A percentile compares a stretch with the other conserved stretches of the same genome.
phyloP scores from a whole-genome alignment of 2,888 invertebrate species.

The Elmis aenea region DNA sequence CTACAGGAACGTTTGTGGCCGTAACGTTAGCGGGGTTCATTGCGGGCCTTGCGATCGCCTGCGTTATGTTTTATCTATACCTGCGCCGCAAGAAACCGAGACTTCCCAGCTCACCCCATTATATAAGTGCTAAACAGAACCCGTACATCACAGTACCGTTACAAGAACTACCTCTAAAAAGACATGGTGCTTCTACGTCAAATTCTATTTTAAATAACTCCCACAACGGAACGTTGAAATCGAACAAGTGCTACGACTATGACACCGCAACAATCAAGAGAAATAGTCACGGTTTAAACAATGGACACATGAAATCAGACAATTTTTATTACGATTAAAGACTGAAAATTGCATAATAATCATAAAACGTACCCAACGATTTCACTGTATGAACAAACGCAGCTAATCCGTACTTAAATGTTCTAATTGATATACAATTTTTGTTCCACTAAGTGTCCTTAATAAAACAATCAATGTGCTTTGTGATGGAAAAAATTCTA shows the following conservation, averaged over 20 bases:
- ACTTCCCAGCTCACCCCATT: slow-evolving; percentile 74
- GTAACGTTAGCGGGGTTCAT: slow-evolving; percentile 24
- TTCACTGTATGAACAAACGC: no score
- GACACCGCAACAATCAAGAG: slow-evolving; percentile 64
- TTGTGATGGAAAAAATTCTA: no score
- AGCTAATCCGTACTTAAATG: background rate
- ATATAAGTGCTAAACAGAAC: slow-evolving; percentile 75
- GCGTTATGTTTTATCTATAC: slow-evolving; percentile 34
- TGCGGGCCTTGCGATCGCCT: slow-evolving; percentile 33
- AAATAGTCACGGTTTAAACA: slow-evolving; percentile 66
- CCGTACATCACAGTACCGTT: slow-evolving; percentile 79
- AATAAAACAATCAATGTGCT: no score
- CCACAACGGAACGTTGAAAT: slow-evolving; percentile 42
- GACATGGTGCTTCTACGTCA: slow-evolving; percentile 43
- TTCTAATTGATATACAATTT: no score
- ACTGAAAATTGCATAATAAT: no score
- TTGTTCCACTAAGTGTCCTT: no score
- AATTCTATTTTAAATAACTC: slow-evolving; percentile 37
- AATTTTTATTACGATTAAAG: slow-evolving; percentile 25
- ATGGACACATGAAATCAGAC: slow-evolving; percentile 46
- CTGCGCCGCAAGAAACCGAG: slow-evolving; percentile 49
- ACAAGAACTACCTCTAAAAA: slow-evolving; percentile 61
- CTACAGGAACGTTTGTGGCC: slow-evolving; percentile 17
- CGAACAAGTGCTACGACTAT: slow-evolving; percentile 68
- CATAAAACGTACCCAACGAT: no score